Conservation (phyloP, 2,797 vertebrate species). For the Ptychadena robeensis region DNA sequence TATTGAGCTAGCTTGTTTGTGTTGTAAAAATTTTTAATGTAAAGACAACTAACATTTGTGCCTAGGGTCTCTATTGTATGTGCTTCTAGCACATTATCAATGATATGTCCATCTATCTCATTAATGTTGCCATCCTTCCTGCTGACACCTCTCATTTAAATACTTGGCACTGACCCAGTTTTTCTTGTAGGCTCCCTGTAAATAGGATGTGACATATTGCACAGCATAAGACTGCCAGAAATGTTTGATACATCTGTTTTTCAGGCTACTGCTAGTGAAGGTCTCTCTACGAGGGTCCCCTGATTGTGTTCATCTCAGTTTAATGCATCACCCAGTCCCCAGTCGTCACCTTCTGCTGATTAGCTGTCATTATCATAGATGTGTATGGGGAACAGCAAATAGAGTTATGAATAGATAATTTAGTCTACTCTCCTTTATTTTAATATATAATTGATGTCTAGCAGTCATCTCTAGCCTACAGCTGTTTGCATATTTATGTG, state of each 20-base stretch:
- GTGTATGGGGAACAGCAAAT: conserved; percentile 14
- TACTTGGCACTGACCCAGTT: conserved; percentile 16
- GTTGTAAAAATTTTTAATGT: too few relatives aligned
- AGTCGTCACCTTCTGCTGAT: conserved; percentile 20
- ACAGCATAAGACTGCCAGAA: background rate
- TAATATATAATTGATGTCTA: conserved; percentile 37
- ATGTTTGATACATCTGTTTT: conserved; percentile 36
- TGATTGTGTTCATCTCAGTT: conserved; percentile 25
- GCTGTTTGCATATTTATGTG: conserved; percentile 36
- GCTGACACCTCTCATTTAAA: conserved; percentile 37
- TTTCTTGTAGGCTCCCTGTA: conserved; percentile 9
- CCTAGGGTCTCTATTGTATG: too few relatives aligned
- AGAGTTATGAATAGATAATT: conserved; percentile 33
- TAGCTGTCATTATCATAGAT: conserved; percentile 28
- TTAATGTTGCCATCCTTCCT: background rate
- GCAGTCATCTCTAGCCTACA: conserved; percentile 34
- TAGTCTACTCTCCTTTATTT: conserved; percentile 17
- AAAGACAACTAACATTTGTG: too few relatives aligned
- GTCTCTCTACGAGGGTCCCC: conserved; percentile 22
- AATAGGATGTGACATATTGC: conserved; percentile 35
- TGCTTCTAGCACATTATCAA: background rate
- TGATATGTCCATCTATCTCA: conserved; percentile 17
- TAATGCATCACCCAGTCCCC: conserved; percentile 22
- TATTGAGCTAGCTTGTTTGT: too few relatives aligned
- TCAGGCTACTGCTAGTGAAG: conserved; percentile 19